phyloP scores from a whole-genome alignment of 2,888 invertebrate genomes.

The Marronus borbonicus region DNA sequence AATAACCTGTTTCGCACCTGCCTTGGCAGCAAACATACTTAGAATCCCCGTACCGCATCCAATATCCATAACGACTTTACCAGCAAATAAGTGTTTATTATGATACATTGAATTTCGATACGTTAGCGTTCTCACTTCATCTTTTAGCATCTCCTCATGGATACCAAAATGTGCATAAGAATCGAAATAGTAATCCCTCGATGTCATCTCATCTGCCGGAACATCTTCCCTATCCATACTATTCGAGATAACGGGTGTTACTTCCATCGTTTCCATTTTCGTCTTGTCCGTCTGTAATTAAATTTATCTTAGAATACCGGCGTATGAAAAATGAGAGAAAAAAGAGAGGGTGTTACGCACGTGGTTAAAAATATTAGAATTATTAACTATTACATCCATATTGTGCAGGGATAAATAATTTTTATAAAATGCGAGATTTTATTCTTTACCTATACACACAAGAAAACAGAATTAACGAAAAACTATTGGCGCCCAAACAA shows the following conservation, averaged over 20 bases:
- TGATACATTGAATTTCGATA: slow-evolving; percentile 99
- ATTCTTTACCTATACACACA: slow-evolving; percentile 39
- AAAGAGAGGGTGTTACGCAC: slow-evolving; percentile 43
- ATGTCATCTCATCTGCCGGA: slow-evolving; percentile 97
- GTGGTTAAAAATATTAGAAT: slow-evolving; percentile 41
- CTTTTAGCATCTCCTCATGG: slow-evolving; percentile 99
- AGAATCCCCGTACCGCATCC: slow-evolving; percentile 99
- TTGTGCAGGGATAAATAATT: slow-evolving; percentile 14
- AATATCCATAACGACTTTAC: slow-evolving; percentile 94
- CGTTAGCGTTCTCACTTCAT: slow-evolving; percentile 97
- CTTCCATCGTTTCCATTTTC: slow-evolving; percentile 73
- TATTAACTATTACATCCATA: slow-evolving; percentile 30
- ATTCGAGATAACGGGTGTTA: slow-evolving; percentile 66
- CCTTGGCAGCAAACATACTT: slow-evolving; percentile 99
- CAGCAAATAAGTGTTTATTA: slow-evolving; percentile 97
- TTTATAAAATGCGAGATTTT: slow-evolving; percentile 22
- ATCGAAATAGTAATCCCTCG: slow-evolving; percentile 99
- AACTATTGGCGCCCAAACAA: slow-evolving; percentile 49
- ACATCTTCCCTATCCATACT: slow-evolving; percentile 71
- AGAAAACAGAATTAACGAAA: slow-evolving; percentile 23
- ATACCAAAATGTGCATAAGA: slow-evolving; percentile 99
- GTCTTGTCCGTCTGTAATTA: slow-evolving; percentile 47
- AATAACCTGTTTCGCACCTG: slow-evolving; percentile 78
- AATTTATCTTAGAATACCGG: slow-evolving; percentile 40
- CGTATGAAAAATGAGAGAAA: slow-evolving; percentile 6